A percentile compares a stretch with the other conserved stretches of the same genome.
These are phyloP conservation scores for Sebastes steindachneri DNA, from an alignment of 2,797 vertebrate genomes.

Conservation along the genomic window DNA sequence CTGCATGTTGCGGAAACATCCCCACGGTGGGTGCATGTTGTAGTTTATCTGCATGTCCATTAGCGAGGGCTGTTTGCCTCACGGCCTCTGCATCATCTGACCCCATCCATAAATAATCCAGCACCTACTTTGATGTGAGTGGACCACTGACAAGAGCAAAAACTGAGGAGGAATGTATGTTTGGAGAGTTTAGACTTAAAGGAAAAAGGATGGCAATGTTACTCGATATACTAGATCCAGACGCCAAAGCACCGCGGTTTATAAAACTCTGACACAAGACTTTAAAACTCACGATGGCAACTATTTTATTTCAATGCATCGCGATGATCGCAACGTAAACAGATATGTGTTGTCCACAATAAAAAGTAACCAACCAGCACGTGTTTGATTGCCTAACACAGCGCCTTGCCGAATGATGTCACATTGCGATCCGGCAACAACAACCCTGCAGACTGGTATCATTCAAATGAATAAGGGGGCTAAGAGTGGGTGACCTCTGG, in stretches of 20 bases:
- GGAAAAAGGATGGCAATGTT: background rate
- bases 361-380: too few species aligned
- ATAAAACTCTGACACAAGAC: background rate
- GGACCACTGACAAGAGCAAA: background rate
- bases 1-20: constrained; percentile 8
- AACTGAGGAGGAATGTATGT: background rate
- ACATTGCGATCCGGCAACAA: too few species aligned
- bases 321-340: too few species aligned
- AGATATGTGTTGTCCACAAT: too few species aligned
- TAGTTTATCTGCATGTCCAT: constrained; percentile 21
- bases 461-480: too few species aligned
- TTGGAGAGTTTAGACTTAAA: background rate
- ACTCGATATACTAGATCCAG: background rate
- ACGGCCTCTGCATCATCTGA: background rate
- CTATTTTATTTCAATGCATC: too few species aligned
- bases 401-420: too few species aligned
- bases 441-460: too few species aligned
- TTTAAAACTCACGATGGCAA: too few species aligned
- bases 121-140: background rate
- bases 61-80: constrained; percentile 36
- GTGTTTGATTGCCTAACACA: too few species aligned
- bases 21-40: constrained; percentile 6
- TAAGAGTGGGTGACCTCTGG: too few species aligned
- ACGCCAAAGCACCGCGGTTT: background rate
- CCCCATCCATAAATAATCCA: constrained; percentile 14